A percentile compares a stretch with the other conserved stretches of the same genome.
phyloP scores from a whole-genome alignment of 1,140 invertebrate species.

The Polypedilum vanderplanki region DNA sequence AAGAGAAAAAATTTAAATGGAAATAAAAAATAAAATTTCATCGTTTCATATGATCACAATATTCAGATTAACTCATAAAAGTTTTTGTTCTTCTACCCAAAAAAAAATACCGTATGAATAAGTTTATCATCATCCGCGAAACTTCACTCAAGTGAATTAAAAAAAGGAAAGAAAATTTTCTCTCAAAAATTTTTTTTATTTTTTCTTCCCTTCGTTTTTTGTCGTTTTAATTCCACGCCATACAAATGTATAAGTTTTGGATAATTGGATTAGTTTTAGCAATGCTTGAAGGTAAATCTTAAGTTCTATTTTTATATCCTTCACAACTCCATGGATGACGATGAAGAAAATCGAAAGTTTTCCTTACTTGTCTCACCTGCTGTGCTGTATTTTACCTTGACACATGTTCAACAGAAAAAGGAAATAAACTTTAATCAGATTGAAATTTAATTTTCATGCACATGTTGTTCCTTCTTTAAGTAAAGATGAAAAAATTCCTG shows the following conservation, averaged over 20 bases:
- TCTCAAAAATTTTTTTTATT: neutral
- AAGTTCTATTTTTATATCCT: neutral
- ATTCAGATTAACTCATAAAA: no score
- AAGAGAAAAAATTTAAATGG: no score
- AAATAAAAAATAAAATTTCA: no score
- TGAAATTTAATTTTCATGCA: no score
- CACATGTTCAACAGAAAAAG: neutral
- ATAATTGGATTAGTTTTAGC: slow-evolving; percentile 22
- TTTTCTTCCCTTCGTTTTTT: neutral
- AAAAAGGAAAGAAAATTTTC: neutral
- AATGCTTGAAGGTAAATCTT: slow-evolving; percentile 8
- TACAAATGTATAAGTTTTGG: slow-evolving; percentile 17
- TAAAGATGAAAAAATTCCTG: neutral
- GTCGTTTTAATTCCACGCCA: neutral
- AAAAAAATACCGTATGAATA: no score
- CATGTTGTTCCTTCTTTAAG: neutral
- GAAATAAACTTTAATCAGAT: slow-evolving; percentile 2
- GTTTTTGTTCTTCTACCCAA: no score
- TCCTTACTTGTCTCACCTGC: neutral
- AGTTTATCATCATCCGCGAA: no score
- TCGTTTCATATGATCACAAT: no score
- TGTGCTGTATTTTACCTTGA: no score
- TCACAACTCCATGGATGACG: neutral
- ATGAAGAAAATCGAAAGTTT: neutral
- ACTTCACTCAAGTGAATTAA: neutral